Base-by-base conservation (phyloP, 2,113 vertebrate genomes). In the Gobius niger region DNA sequence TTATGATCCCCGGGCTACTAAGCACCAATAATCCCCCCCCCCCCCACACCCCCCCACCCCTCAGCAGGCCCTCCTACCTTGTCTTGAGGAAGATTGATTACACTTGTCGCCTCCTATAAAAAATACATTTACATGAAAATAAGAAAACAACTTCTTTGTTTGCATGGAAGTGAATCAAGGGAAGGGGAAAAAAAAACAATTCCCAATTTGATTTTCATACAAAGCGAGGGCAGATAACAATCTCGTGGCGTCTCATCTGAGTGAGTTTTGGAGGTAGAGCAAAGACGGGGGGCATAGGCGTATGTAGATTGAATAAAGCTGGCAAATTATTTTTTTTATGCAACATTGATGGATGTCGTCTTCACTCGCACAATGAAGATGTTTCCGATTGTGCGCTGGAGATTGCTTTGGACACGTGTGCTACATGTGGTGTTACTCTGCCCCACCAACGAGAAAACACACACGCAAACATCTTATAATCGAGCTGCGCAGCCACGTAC, bases 111-210 rank as follows among this genome's bases (percentile, higher is more conserved):
- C 89, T 86, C 90, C 74, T 62, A 89, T 91, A 93, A 88, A 92
- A 91, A 93, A 93, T 92, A 94, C 91, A 93, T 93, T 94, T 94
- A 93, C 94, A 93, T 94, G 89, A 93, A 94, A 95, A 92, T 93
- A 90, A 91, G 90, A 93, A 94, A 93, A 92, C 90, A 92, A 86
- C 85, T 89, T 87, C 92, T 91, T 87, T 90, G 92, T 91, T 90
- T 91, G 82, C 87, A 92, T 89, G 88, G 90, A 91, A 92, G 87
- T 85, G 85, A 92, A 92, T 91, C 88, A 87, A 88, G 81, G 24
- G 24, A 34, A 34, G 24, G 5, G 5, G 24, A 88, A 87, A 86
- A 87, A 79, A 86, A 87, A 79, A 90, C 87, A 85, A 91, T 90
- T 89, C 89, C 88, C 87, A 92, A 92, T 93, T 92, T 93, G 90